Evolutionary conservation across 2,113 vertebrate genomes (phyloP).

Genomic region (Poeciliopsis prolifica): DNA sequence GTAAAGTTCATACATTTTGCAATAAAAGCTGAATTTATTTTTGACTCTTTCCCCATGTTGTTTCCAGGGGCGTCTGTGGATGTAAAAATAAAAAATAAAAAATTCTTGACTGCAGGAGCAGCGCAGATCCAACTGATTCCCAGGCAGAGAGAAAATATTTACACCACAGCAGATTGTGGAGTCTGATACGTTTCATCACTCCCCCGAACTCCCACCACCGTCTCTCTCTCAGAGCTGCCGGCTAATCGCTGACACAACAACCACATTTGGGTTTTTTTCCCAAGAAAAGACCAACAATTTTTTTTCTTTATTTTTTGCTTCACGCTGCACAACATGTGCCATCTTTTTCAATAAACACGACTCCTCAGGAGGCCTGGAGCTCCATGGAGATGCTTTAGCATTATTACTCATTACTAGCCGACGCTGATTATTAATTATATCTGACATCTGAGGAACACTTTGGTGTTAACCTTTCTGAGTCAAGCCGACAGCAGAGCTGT

Average conservation of each 20-base stretch:
- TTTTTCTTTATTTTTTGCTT: neutral
- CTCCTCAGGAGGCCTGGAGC: neutral
- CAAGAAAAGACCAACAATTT: constrained; percentile 29
- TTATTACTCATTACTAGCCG: constrained; percentile 16
- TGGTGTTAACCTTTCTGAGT: constrained; percentile 49
- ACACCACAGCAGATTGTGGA: constrained; percentile 60
- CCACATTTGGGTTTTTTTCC: constrained; percentile 12
- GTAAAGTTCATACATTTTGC: neutral
- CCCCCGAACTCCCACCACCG: constrained; percentile 53
- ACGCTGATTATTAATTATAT: constrained; percentile 38
- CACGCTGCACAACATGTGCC: neutral
- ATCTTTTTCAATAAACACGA: neutral
- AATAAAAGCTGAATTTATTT: neutral
- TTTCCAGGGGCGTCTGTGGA: too few species aligned
- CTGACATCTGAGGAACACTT: constrained; percentile 37
- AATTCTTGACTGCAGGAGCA: constrained; percentile 3
- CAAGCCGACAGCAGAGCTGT: constrained; percentile 42
- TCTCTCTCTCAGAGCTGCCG: constrained; percentile 42
- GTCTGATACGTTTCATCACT: constrained; percentile 49
- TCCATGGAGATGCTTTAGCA: constrained; percentile 11
- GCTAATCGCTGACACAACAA: constrained; percentile 42
- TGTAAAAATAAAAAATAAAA: neutral
- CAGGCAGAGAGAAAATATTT: constrained; percentile 37
- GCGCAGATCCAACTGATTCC: constrained; percentile 27
- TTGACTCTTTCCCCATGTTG: too few species aligned